Evolutionary conservation across 2,797 vertebrate genomes (phyloP).

Genomic region (Lithobates sylvaticus): DNA sequence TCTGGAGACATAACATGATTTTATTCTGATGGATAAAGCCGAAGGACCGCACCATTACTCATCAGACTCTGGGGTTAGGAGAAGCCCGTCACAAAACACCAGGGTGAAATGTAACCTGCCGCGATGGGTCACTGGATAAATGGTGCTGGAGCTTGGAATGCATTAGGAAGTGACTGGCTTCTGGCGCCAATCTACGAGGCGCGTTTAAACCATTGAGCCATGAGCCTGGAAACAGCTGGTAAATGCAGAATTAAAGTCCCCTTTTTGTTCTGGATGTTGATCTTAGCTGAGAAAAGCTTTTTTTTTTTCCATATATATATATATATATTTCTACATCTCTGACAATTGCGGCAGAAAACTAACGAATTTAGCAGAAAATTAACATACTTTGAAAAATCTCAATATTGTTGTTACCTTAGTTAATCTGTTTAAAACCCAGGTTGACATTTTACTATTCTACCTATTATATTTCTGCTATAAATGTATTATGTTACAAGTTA

Average conservation of each 20-base stretch:
- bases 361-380: slow-evolving; percentile 44
- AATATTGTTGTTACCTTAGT: neutral
- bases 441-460: neutral
- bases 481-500: neutral
- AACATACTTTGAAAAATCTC: neutral
- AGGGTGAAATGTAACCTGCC: slow-evolving; percentile 54
- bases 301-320: neutral
- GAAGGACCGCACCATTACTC: slow-evolving; percentile 49
- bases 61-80: slow-evolving; percentile 45
- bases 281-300: slow-evolving; percentile 32
- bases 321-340: neutral
- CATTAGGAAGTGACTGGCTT: slow-evolving; percentile 49
- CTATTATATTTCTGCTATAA: neutral
- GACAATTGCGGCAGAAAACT: slow-evolving; percentile 25
- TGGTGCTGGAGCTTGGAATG: slow-evolving; percentile 24
- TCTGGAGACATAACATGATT: slow-evolving; percentile 57
- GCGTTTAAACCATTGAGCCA: slow-evolving; percentile 17
- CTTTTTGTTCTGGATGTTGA: slow-evolving; percentile 15
- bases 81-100: slow-evolving; percentile 48
- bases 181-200: slow-evolving; percentile 15
- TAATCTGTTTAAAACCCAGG: neutral
- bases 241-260: slow-evolving; percentile 26
- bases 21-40: slow-evolving; percentile 60
- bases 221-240: slow-evolving; percentile 34
- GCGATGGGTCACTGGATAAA: slow-evolving; percentile 54